Evolutionary conservation across 2,113 vertebrate genomes (phyloP).

Genomic region (Chionodraco myersi): DNA sequence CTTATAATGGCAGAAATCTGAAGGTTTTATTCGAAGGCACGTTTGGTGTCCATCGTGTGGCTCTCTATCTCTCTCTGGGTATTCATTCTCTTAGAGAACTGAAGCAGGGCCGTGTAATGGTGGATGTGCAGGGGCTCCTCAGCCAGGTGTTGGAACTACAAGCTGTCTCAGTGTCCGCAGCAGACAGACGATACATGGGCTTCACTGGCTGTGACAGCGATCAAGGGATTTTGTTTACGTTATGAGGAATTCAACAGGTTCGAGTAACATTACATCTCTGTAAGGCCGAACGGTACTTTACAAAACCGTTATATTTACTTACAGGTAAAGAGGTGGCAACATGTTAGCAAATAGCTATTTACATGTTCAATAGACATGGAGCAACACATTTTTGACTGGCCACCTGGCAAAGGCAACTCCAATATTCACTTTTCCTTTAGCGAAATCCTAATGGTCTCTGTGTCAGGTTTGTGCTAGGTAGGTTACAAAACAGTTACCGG

Average conservation of each 20-base stretch:
- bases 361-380: background rate
- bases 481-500: background rate
- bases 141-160: constrained; percentile 34
- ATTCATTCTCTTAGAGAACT: constrained; percentile 17
- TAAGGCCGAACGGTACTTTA: background rate
- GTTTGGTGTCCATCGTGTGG: constrained; percentile 45
- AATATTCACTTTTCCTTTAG: background rate
- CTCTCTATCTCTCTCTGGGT: background rate
- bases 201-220: constrained; percentile 15
- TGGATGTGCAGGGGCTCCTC: constrained; percentile 18
- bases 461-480: background rate
- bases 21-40: constrained; percentile 16
- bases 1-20: background rate
- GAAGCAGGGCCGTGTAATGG: constrained; percentile 30
- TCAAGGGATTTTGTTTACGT: constrained; percentile 1
- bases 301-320: background rate
- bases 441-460: background rate
- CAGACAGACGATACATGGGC: constrained; percentile 38
- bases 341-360: background rate
- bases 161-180: constrained; percentile 18
- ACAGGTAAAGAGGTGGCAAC: background rate
- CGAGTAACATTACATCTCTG: background rate
- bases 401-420: background rate
- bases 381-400: background rate
- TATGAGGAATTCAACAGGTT: background rate